Base-by-base conservation (phyloP, 2,888 invertebrate species). In the Drosophila meridionalis region DNA sequence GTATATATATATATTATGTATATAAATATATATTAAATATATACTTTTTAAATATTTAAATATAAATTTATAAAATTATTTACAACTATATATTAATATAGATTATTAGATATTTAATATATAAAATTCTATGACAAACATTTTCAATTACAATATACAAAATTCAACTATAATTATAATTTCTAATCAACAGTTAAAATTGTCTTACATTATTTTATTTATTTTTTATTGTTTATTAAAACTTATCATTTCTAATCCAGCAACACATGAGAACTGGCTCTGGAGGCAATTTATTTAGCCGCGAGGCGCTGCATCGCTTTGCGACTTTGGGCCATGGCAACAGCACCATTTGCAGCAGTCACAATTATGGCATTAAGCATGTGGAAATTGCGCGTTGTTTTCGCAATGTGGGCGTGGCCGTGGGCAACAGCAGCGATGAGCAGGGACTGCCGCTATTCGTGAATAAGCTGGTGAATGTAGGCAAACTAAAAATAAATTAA, bases 201-300 rank as follows among this genome's bases (percentile, higher is more conserved):
- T 20, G 20, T 20, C 20, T 20, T 20, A 20, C 20, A 20, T 20
- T 20, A 20, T 20, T 20, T 20, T 20, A 20, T 20, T 20, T 20
- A 20, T 20, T 20, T 20, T 20, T 20, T 20, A 20, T 20, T 20
- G 20, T 20, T 20, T 20, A 20, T 20, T 20, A 20, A 20, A 20
- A 20, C 20, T 20, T 20, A 20, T 20, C 9, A 2, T 9, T 34
- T 34, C 0, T 34, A 12, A 42, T 42, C 4, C 43, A 28, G 2
- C 43, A 95, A 94, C 97, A 98, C 0, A 97, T 97, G 91, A 97
- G 97, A 96, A 97, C 97, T 80, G 97, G 97, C 4, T 97, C 97
- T 0, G 97, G 97, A 53, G 99, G 98, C 0, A 99, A 99, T 93
- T 97, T 99, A 26, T 94, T 99, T 26, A 98, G 98, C 87, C 95